Evolutionary conservation across 1,140 invertebrate genomes (phyloP), one percentile per base, ranked within the genome.

Genomic region (Ridgeia piscesae): DNA sequence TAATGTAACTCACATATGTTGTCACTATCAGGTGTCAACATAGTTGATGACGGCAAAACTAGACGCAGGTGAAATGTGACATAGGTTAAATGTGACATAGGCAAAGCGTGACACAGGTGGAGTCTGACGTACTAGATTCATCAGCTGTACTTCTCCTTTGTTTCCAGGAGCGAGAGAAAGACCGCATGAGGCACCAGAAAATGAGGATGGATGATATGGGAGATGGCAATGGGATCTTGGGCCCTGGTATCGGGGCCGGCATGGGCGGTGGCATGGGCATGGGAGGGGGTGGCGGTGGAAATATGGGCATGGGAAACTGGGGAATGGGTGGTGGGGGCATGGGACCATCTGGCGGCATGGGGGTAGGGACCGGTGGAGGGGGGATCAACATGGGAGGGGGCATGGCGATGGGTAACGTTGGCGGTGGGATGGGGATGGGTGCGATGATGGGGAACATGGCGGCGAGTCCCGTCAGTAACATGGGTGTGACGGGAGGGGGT

Each of bases 181-280:
- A 93, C 33, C 34, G 93, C 94, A 94, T 33, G 95, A 6, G 95
- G 95, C 11, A 95, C 95, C 33, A 92, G 93, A 89, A 93, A 93
- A 93, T 93, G 31, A 92, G 92, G 48, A 33, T 35, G 91, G 91
- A 33, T 17, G 91, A 35, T 8, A 91, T 48, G 48, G 34, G 91
- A 48, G 91, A 91, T 35, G 91, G 34, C 34, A 33, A 58, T 77
- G 91, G 91, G 17, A 34, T 90, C 33, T 42, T 91, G 91, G 34
- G 35, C 91, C 34, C 34, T 58, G 48, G 34, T 17, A 58, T 34
- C 31, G 34, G 35, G 11, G 35, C 34, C 17, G 35, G 33, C 14
- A 90, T 90, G 89, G 89, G 89, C 14, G 34, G 35, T 33, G 89
- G 58, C 58, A 77, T 89, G n/a, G 89, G 31, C n/a, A 34, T 77